Base-by-base conservation (phyloP, 2,888 invertebrate genomes). In the Spisula subtruncata region DNA sequence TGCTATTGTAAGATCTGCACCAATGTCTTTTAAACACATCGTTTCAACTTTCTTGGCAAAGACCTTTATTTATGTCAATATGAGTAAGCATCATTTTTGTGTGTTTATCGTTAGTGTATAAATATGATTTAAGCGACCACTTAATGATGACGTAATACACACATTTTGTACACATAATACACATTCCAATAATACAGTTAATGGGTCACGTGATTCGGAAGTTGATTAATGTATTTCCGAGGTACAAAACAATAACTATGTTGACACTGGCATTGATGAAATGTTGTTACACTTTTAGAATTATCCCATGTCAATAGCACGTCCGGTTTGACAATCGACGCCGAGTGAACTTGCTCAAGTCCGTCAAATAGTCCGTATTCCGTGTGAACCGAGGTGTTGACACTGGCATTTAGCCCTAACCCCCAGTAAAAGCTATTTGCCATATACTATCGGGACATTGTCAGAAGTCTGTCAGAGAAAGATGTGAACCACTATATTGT, bases 181-280 rank as follows among this genome's bases (percentile, higher is more conserved):
- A 66, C 60, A 25, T 66, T n/a, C 25, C 60, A 66, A 66, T 25
- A 51, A 25, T 25, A 25, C 60, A 25, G 60, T 25, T 25, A n/a
- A 66, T 12, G 10, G n/a, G 25, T 66, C 60, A 66, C 60, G 60
- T 75, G 75, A 35, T 18, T 1, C 8, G 75, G 14, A 16, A 35
- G 32, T 75, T 60, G 75, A 75, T 35, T 35, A 75, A 75, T 75
- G 75, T 14, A 75, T 75, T 75, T 35, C 10, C 18, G 35, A 16
- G 10, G 35, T 18, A 75, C n/a, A 75, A 10, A 75, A 75, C 32
- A 75, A 75, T 32, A 75, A 75, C 32, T 35, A 16, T 32, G 75
- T 29, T 85, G 85, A 54, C 85, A 85, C 80, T 75, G 85, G 79
- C 85, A 80, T 56, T 85, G 85, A 85, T 51, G 41, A 41, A 85